Evolutionary conservation across 2,797 vertebrate species (phyloP).

Genomic region (Ptychobarbus kaznakovi): DNA sequence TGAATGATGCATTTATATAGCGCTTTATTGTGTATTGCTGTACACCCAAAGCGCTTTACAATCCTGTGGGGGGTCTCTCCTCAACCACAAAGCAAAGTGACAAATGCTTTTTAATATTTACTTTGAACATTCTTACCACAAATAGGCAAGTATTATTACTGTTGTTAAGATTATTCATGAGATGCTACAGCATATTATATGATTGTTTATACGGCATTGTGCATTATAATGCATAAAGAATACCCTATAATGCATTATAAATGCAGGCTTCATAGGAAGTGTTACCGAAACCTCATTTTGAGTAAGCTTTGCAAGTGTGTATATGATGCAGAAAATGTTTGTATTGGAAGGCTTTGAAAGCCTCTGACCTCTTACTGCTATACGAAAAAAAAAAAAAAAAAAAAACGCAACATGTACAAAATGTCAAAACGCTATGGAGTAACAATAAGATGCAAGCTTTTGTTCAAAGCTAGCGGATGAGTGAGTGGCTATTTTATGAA

Average conservation of each 20-base stretch:
- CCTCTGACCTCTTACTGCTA: background rate
- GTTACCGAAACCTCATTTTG: background rate
- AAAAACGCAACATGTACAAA: background rate
- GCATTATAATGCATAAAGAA: background rate
- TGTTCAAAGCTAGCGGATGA: background rate
- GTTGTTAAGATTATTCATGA: background rate
- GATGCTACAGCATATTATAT: background rate
- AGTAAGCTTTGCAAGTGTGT: background rate
- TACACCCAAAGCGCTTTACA: too few relatives aligned
- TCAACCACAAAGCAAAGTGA: background rate
- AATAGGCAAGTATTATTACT: background rate
- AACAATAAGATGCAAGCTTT: background rate
- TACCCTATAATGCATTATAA: background rate
- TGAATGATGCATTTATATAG: too few relatives aligned
- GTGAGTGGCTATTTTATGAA: background rate
- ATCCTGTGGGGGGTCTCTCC: too few relatives aligned
- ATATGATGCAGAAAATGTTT: background rate
- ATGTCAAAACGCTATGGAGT: background rate
- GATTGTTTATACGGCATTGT: background rate
- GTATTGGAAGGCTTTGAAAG: background rate
- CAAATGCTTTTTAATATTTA: background rate
- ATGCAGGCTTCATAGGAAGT: background rate
- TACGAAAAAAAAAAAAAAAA: background rate
- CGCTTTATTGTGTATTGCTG: too few relatives aligned
- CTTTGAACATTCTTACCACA: background rate